A percentile compares a stretch with the other conserved stretches of the same genome.
These are phyloP conservation scores for Acleris literana DNA, from an alignment of 2,888 invertebrate species.

Conservation along the genomic window DNA sequence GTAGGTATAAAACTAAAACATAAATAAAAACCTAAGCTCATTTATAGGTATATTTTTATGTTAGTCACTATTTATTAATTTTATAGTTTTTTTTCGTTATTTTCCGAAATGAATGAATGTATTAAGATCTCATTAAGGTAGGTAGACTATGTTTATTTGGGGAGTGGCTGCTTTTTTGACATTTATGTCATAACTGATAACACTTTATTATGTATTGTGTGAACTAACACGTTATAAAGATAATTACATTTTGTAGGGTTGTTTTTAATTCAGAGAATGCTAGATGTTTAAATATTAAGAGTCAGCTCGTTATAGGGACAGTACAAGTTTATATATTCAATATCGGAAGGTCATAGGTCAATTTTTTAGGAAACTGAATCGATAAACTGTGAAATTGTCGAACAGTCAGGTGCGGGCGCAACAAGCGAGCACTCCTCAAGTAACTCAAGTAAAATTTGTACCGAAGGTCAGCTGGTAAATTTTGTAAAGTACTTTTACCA, in stretches of 20 bases:
- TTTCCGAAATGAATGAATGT: constrained; percentile 16
- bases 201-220: neutral
- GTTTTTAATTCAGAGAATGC: constrained; percentile 19
- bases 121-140: constrained; percentile 12
- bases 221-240: no score
- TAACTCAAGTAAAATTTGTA: constrained; percentile 17
- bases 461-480: constrained; percentile 4
- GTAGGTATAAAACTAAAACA: constrained; percentile 28
- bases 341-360: constrained; percentile 29
- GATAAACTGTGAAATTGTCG: constrained; percentile 13
- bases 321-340: constrained; percentile 23
- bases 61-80: constrained; percentile 17
- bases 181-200: constrained; percentile 11
- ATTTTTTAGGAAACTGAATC: constrained; percentile 29
- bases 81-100: constrained; percentile 17
- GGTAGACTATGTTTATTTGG: constrained; percentile 23
- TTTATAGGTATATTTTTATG: constrained; percentile 31
- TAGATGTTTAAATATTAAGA: constrained; percentile 25
- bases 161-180: constrained; percentile 29
- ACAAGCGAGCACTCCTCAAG: constrained; percentile 27
- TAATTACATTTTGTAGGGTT: neutral
- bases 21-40: constrained; percentile 30
- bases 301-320: constrained; percentile 7
- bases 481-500: constrained; percentile 15
- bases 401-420: neutral